Conservation (phyloP, 2,797 vertebrate genomes). For the Tenualosa ilisha region DNA sequence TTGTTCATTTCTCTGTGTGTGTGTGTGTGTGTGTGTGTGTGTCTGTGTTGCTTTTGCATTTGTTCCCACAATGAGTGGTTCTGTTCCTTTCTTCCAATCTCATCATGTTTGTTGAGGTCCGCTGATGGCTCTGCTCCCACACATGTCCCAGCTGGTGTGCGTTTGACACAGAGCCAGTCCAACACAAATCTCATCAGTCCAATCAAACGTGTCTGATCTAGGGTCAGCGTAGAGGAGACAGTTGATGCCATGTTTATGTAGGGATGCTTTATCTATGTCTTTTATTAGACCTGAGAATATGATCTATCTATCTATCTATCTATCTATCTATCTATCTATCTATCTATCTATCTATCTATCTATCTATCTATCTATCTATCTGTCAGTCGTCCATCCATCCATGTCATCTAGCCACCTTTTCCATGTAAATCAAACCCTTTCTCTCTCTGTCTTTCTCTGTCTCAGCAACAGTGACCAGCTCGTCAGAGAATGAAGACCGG, state of each 20-base stretch:
- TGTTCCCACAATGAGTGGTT: background rate
- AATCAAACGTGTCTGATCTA: background rate
- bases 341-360: background rate
- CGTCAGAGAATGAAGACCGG: slow-evolving; percentile 96
- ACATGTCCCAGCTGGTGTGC: background rate
- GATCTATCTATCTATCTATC: background rate
- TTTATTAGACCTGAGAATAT: background rate
- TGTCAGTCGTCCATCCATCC: too few species aligned
- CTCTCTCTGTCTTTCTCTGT: slow-evolving; percentile 32
- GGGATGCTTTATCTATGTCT: background rate
- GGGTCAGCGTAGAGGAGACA: background rate
- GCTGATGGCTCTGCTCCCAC: background rate
- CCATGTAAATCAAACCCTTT: background rate
- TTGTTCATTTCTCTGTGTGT: background rate
- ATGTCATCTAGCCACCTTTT: too few species aligned
- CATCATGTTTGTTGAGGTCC: background rate
- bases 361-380: slow-evolving; percentile 5
- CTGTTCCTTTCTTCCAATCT: background rate
- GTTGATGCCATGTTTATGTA: background rate
- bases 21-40: background rate
- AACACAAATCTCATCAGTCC: background rate
- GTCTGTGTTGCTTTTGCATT: background rate
- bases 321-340: background rate
- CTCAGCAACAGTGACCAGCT: slow-evolving; percentile 93
- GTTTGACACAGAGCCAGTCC: background rate